Evolutionary conservation across 2,113 vertebrate species (phyloP).

Genomic region (Nesogale talazaci): DNA sequence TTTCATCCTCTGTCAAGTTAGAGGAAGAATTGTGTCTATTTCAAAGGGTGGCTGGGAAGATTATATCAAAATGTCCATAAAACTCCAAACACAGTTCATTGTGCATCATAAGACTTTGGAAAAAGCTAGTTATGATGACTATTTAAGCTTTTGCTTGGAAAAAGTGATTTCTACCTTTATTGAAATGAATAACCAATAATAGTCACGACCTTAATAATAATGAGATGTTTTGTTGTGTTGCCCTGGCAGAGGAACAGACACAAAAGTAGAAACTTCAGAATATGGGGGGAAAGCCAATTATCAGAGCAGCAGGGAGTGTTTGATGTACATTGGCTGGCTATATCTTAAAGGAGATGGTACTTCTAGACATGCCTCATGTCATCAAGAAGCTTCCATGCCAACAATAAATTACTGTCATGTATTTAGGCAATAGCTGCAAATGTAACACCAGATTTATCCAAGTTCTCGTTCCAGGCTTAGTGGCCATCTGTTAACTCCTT

Average conservation of each 20-base stretch:
- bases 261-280: slow-evolving; percentile 13
- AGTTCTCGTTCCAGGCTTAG: background rate
- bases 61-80: background rate
- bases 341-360: slow-evolving; percentile 36
- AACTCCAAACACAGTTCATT: background rate
- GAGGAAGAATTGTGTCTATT: background rate
- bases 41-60: background rate
- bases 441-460: slow-evolving; percentile 36
- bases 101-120: background rate
- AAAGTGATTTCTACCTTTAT: background rate
- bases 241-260: slow-evolving; percentile 28
- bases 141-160: background rate
- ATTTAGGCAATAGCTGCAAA: slow-evolving; percentile 26
- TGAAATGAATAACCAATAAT: background rate
- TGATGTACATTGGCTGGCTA: background rate
- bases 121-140: background rate
- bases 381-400: slow-evolving; percentile 15
- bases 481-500: slow-evolving; percentile 18
- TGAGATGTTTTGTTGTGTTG: background rate
- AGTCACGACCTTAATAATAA: background rate
- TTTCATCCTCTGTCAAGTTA: slow-evolving; percentile 40
- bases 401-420: slow-evolving; percentile 22
- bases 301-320: background rate
- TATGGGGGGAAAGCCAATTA: background rate
- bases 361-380: slow-evolving; percentile 50